Base-by-base conservation (phyloP, 2,797 vertebrate genomes). In the Platyrinchus mystaceus region DNA sequence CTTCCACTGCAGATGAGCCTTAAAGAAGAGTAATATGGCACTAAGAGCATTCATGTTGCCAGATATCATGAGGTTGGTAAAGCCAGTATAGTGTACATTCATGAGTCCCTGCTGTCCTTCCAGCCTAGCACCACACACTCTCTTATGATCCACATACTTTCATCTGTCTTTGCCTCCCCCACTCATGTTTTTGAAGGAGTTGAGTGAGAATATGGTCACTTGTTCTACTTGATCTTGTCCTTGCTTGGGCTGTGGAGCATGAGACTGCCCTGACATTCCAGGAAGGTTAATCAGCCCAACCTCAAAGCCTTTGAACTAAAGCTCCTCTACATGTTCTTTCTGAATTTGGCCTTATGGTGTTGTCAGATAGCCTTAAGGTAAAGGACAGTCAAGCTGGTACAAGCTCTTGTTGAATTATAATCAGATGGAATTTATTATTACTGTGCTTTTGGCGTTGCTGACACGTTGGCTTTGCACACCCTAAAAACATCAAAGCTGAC, bases 401-500 rank as follows among this genome's bases (percentile, higher is more conserved):
- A 94, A 74, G 95, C 62, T 93, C 30, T 80, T 89, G 32, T 30
- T 93, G 58, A 87, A 85, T 67, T 93, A 85, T 83, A 84, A 96
- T 91, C 68, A 91, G 71, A 80, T 87, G 68, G 70, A 76, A 80
- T 83, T 89, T 90, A 43, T 93, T 89, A 75, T 76, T 83, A 41
- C 49, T 73, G 10, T 91, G 74, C 80, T 86, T 95, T 87, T 93
- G 68, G 62, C 75, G 52, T 80, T 79, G 60, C 75, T 93, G 78
- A 81, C 36, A 28, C 89, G 49, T 12, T 69, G 44, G 32, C 64
- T 93, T 84, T 93, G 62, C 26, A 77, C 2, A 5, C 22, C 39
- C 88, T 89, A 55, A 68, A 85, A 93, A 93, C 90, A 88, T 96
- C 91, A 96, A 96, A 95, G 92, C 79, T 86, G 52, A 70, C 78